Base-by-base conservation (phyloP, 2,797 vertebrate genomes). In the Arrhamphus sclerolepis region DNA sequence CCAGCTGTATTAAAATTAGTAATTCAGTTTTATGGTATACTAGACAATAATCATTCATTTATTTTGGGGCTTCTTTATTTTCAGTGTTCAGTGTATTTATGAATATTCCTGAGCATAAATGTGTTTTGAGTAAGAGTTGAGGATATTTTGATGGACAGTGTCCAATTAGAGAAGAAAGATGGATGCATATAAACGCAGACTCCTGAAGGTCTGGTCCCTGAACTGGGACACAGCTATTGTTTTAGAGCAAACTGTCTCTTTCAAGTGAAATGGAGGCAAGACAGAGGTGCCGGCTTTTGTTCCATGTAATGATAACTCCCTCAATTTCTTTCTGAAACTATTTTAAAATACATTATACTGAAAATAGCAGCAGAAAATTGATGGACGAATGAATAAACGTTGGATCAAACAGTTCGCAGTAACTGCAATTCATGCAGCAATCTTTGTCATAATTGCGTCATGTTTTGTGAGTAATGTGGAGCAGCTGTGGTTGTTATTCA, bases 391-490 rank as follows among this genome's bases (percentile, higher is more conserved):
- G 44, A 43, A 28, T 47, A 21, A 61, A 72, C 52, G 43, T 55
- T 43, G 16, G 50, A 59, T 56, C 9, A 67, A 73, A 77, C 28
- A 2, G 24, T 6, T 20, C n/a, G 20, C 18, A 39, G 22, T 50
- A 56, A 16, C 9, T 60, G 66, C 64, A 72, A 63, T 62, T 11
- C 9, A 10, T 62, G 43, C 19, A 49, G 43, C 29, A 66, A 19
- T 65, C 26, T 38, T 34, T 46, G 56, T 62, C 75, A 75, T 18
- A 6, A 14, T 70, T 76, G 62, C 69, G 62, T 70, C 67, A 66
- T 50, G 13, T 66, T 60, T 63, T 41, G 21, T 60, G 29, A 1
- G 13, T 38, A 21, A 49, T 38, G 46, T 8, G n/a, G 9, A 42
- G 64, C 57, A 66, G 63, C 54, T 56, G 62, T 42, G 11, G 34